Conservation (phyloP, 2,888 invertebrate species). For the Tromatobia lineatoria region DNA sequence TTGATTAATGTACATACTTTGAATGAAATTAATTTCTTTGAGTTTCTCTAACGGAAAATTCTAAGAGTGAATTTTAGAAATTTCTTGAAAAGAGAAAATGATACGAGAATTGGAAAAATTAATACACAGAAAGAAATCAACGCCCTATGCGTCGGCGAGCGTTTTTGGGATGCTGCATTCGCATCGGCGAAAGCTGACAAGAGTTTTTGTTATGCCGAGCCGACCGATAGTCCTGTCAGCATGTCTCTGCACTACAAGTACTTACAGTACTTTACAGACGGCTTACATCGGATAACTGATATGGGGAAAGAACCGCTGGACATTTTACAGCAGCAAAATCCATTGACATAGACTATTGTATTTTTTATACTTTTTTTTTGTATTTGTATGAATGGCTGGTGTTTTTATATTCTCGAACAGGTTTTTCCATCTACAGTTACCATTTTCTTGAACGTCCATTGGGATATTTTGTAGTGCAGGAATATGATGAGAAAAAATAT, state of each 20-base stretch:
- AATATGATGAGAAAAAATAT: too few relatives aligned
- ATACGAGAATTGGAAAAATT: too few relatives aligned
- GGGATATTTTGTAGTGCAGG: too few relatives aligned
- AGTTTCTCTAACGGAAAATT: too few relatives aligned
- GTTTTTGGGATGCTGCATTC: constrained; percentile 69
- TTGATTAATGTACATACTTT: too few relatives aligned
- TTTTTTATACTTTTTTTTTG: background rate
- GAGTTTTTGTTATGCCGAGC: constrained; percentile 54
- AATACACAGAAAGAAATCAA: too few relatives aligned
- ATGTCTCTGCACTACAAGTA: background rate
- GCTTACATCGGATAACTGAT: background rate
- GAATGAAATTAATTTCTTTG: too few relatives aligned
- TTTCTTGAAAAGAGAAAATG: too few relatives aligned
- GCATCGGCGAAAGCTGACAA: constrained; percentile 68
- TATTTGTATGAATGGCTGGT: background rate
- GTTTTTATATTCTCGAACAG: too few relatives aligned
- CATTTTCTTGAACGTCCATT: too few relatives aligned
- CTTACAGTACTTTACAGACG: constrained; percentile 7
- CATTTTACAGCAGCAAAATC: background rate
- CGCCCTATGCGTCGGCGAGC: constrained; percentile 62
- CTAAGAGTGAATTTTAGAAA: too few relatives aligned
- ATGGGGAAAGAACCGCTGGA: background rate
- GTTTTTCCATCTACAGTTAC: too few relatives aligned
- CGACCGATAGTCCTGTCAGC: constrained; percentile 20
- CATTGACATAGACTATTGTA: background rate